Percentiles rank a stretch among this genome's conserved stretches.
These are phyloP conservation scores for Holothuria scabra DNA, from an alignment of 53 echinoderm and acorn worm genomes.

Conservation along the genomic window DNA sequence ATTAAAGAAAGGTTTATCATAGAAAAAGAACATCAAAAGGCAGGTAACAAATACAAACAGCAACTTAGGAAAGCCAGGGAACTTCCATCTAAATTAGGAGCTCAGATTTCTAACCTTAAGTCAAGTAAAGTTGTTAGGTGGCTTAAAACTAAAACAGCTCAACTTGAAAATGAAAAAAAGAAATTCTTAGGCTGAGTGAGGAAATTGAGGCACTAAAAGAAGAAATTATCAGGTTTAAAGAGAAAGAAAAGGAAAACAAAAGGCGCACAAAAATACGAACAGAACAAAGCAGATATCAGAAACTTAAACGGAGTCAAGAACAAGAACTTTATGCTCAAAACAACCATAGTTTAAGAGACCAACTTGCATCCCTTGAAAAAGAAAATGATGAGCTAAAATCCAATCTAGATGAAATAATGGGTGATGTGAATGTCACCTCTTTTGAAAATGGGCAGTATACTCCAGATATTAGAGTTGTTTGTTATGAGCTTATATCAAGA, in stretches of 20 bases:
- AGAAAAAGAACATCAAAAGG: slow-evolving; percentile 2
- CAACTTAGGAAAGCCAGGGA: background rate
- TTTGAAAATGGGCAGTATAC: slow-evolving; percentile 59
- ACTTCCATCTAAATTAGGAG: background rate
- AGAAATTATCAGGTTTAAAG: slow-evolving; percentile 11
- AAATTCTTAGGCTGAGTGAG: background rate
- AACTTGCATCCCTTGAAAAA: slow-evolving; percentile 34
- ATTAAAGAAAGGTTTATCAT: no score
- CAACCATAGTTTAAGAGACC: slow-evolving; percentile 28
- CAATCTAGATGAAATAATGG: slow-evolving; percentile 71
- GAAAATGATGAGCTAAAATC: slow-evolving; percentile 51
- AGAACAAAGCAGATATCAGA: slow-evolving; percentile 26
- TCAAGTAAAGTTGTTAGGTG: background rate
- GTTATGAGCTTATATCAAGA: slow-evolving; percentile 63
- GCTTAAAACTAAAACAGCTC: background rate
- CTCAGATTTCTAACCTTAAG: background rate
- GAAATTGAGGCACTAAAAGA: slow-evolving; percentile 40
- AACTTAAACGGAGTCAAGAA: background rate
- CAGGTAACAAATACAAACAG: background rate
- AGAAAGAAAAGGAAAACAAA: background rate
- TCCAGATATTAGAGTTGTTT: slow-evolving; percentile 56
- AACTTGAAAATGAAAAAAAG: slow-evolving; percentile 33
- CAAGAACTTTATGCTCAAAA: slow-evolving; percentile 39
- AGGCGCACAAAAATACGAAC: background rate
- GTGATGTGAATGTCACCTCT: slow-evolving; percentile 43